These are phyloP conservation scores for Chalcis sispes DNA, from an alignment of 2,888 invertebrate genomes.

Conservation along the genomic window DNA sequence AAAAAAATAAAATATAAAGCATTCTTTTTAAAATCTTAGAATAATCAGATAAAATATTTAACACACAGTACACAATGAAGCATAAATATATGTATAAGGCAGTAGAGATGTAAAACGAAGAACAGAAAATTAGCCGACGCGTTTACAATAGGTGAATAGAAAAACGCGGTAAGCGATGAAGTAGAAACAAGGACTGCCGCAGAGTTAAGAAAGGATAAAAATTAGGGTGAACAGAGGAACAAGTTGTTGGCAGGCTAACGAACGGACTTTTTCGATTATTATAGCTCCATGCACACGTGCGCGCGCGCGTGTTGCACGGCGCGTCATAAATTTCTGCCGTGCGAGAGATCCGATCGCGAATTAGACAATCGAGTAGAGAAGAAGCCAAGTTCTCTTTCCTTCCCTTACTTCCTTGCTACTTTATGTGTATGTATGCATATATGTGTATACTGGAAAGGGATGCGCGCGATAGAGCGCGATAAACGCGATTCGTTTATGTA, in stretches of 20 bases:
- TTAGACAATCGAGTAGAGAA: slow-evolving; percentile 48
- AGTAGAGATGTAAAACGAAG: background rate
- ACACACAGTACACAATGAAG: no score
- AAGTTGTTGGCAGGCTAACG: slow-evolving; percentile 43
- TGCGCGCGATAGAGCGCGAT: slow-evolving; percentile 14
- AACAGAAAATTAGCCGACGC: background rate
- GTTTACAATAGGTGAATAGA: no score
- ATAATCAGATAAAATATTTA: no score
- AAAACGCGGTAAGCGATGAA: no score
- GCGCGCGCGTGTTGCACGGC: slow-evolving; percentile 25
- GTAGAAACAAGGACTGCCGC: no score
- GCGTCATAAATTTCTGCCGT: slow-evolving; percentile 54
- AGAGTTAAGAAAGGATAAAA: slow-evolving; percentile 39
- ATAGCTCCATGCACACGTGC: background rate
- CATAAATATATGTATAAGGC: no score
- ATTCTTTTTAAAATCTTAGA: no score
- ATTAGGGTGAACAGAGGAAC: slow-evolving; percentile 41
- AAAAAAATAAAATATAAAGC: no score
- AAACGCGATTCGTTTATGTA: background rate
- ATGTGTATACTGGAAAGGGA: background rate
- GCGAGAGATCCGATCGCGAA: slow-evolving; percentile 53
- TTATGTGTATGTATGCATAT: background rate
- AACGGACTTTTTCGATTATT: slow-evolving; percentile 27
- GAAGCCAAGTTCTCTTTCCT: background rate
- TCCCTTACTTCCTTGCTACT: background rate